Evolutionary conservation across 2,888 invertebrate species (phyloP), one percentile per base, ranked within the genome.

Genomic region (Ligdia adustata): DNA sequence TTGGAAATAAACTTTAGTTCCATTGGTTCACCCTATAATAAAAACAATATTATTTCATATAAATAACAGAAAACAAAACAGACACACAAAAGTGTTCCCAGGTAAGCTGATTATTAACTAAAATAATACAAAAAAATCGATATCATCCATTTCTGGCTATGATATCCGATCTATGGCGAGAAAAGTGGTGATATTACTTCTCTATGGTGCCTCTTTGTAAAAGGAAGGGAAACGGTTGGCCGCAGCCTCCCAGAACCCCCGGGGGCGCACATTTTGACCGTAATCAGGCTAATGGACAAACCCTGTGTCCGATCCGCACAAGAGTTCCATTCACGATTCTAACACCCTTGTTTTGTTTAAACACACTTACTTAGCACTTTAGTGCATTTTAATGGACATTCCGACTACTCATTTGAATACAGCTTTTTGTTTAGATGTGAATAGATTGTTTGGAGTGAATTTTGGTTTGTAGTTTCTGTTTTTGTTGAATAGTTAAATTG

Each of bases 221-320:
- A 66, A 65, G 66, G 68, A 69, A 72, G 66, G 72, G 69, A 70
- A 75, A 66, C 66, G 66, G 68, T 66, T 66, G 65, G 68, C 78
- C 78, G 67, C 75, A 70, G 65, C 64, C 69, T 72, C 81, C 76
- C 72, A 68, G 70, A 77, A 75, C 69, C 72, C 81, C 76, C 72
- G 69, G 70, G 78, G 75, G 70, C 67, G 77, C 75, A 68, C 78
- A 75, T 82, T 82, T 81, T 79, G 85, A 83, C 84, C 84, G 86
- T 86, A 86, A 86, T 86, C 86, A 86, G 75, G 72, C 82, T 86
- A 86, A 86, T 86, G 85, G 82, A 80, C 77, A 76, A 77, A 79
- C 83, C 82, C 79, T 74, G 80, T 77, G 78, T 77, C 77, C 81
- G 74, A 74, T 77, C 70, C 73, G 69, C 65, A 76, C 73, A 71